Percentiles rank a stretch among this genome's conserved stretches.
phyloP scores from a whole-genome alignment of 92 coral and sea anemone genomes.

The Bergia sp. region DNA sequence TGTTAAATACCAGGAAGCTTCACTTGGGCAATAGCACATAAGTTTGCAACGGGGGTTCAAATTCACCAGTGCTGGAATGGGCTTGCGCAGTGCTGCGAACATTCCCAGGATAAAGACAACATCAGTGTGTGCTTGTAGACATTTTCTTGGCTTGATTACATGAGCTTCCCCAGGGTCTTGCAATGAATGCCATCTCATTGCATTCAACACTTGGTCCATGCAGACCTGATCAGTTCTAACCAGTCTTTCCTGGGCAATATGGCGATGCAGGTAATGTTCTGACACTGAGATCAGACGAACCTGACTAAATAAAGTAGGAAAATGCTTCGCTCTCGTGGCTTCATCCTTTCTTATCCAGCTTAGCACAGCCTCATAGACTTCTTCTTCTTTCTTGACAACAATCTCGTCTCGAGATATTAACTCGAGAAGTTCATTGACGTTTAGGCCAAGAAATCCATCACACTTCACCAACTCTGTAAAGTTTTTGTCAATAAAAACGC shows the following conservation, averaged over 20 bases:
- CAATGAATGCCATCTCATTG: conserved; percentile 45
- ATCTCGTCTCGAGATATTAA: conserved; percentile 42
- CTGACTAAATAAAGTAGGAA: conserved; percentile 9
- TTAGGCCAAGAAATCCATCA: conserved; percentile 21
- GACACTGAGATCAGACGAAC: conserved; percentile 41
- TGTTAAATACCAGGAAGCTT: conserved; percentile 42
- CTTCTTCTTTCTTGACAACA: conserved; percentile 49
- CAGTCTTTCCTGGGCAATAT: conserved; percentile 41
- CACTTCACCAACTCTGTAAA: conserved; percentile 39
- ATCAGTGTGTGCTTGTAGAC: conserved; percentile 36
- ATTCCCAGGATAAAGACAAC: conserved; percentile 45
- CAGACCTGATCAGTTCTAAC: conserved; percentile 32
- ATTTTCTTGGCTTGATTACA: conserved; percentile 38
- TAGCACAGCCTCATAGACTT: conserved; percentile 37
- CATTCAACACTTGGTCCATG: conserved; percentile 42
- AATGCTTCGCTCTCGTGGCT: conserved; percentile 23
- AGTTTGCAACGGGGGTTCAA: conserved; percentile 32
- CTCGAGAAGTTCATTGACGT: conserved; percentile 34
- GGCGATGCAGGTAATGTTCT: conserved; percentile 37
- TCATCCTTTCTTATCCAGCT: conserved; percentile 36
- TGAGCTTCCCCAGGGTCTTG: conserved; percentile 41
- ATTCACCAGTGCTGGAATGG: conserved; percentile 36
- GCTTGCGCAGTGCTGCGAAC: conserved; percentile 43
- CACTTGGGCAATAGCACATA: conserved; percentile 41
- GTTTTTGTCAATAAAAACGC: conserved; percentile 37